These are phyloP conservation scores for Scarus forsteni DNA, from an alignment of 2,797 vertebrate genomes.

Conservation along the genomic window DNA sequence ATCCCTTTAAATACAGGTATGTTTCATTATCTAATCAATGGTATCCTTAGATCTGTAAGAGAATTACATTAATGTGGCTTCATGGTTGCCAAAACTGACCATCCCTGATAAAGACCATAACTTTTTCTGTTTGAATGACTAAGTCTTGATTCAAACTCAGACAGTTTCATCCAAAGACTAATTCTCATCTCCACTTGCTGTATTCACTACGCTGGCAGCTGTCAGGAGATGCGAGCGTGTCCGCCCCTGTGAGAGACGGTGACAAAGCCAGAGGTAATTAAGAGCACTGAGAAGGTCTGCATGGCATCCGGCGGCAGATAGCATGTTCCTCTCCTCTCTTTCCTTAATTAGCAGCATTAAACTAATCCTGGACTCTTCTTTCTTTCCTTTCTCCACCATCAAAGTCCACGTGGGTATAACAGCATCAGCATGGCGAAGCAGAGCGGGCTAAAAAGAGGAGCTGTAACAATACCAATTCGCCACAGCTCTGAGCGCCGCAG, in stretches of 20 bases:
- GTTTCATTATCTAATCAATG: too few relatives aligned
- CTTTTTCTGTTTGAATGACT: too few relatives aligned
- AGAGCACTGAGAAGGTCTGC: conserved; percentile 69
- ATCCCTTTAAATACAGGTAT: too few relatives aligned
- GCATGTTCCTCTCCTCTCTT: conserved; percentile 70
- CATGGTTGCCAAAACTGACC: too few relatives aligned
- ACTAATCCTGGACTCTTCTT: conserved; percentile 72
- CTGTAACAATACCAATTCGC: conserved; percentile 71
- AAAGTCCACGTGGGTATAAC: conserved; percentile 69
- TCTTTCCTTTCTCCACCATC: conserved; percentile 61
- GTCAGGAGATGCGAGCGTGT: conserved; percentile 58
- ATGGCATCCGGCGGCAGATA: conserved; percentile 68
- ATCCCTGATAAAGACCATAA: too few relatives aligned
- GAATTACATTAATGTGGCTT: too few relatives aligned
- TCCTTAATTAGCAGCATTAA: conserved; percentile 81
- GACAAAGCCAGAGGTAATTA: conserved; percentile 75
- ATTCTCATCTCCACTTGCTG: neutral
- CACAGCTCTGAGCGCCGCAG: conserved; percentile 64
- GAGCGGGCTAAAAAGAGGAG: conserved; percentile 63
- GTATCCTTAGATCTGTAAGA: too few relatives aligned
- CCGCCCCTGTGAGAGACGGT: conserved; percentile 62
- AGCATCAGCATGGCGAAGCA: conserved; percentile 51
- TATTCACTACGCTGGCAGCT: conserved; percentile 64
- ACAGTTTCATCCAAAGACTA: too few relatives aligned
- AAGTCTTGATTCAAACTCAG: too few relatives aligned